Base-by-base conservation (phyloP, 1,140 invertebrate species). In the Parasteatoda tepidariorum region DNA sequence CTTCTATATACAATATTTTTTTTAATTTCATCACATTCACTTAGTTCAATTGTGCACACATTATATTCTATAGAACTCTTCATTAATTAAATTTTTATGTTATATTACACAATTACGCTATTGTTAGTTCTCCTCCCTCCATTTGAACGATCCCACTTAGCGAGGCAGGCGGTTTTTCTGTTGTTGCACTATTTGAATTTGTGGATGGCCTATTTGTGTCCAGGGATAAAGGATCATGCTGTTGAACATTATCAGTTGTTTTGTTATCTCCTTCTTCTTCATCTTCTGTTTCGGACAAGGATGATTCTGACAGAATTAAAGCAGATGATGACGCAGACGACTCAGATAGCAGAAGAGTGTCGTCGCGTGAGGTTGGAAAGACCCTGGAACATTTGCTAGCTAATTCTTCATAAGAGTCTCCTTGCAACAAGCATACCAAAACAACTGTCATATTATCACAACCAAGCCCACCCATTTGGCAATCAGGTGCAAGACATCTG, bases 401-500 rank as follows among this genome's bases (percentile, higher is more conserved):
- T 48, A 95, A 89, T 79, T 94, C 90, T 64, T 92, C 92, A 86
- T 94, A 96, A n/a, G 93, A 91, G 85, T 92, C 92, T 41, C 93
- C 93, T 59, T 95, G 92, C 3, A 95, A 89, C 33, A 96, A 92
- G 88, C 95, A 94, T 9, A 98, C 92, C 9, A 98, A 89, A 61
- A 98, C 91, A 0, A 97, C 96, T 38, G 97, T 98, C 98, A 99
- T 99, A 90, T 99, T 99, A 89, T 99, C 98, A 89, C 97, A 99
- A 67, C 98, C 98, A 54, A 98, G 91, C 2, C 96, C 97, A 38
- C 96, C 97, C 93, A 98, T 97, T 86, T 96, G 93, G 88, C 95
- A 96, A 90, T 99, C 97, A 0, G 98, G 97, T 3, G 97, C 96
- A 57, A 99, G 91, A 89, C 98, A 99, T 62, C 93, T 91, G 81